Percentiles rank a stretch among this genome's conserved stretches.
phyloP scores from a whole-genome alignment of 2,797 vertebrate genomes.

The Neosilurus mollespiculum region DNA sequence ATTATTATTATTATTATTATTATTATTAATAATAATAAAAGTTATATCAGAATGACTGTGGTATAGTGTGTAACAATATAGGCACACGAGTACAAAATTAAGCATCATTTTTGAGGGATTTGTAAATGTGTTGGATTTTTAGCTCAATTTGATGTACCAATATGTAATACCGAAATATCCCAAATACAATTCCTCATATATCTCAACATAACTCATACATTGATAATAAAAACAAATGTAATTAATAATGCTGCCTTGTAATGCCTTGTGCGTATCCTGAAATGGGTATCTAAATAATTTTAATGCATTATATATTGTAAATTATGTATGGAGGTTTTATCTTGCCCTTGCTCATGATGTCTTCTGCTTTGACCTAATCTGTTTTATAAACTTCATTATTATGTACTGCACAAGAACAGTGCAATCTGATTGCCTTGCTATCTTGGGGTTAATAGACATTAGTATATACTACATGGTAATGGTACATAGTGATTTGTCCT shows the following conservation, averaged over 20 bases:
- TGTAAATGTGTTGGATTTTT: not conserved
- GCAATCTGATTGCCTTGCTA: no score
- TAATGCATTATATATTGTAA: constrained; percentile 2
- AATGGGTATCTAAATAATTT: not conserved
- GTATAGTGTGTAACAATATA: not conserved
- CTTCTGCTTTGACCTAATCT: constrained; percentile 1
- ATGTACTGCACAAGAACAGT: no score
- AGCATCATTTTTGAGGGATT: not conserved
- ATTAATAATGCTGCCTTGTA: not conserved
- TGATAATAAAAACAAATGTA: not conserved
- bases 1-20: no score
- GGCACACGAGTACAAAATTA: not conserved
- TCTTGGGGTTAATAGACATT: no score
- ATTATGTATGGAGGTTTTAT: not conserved
- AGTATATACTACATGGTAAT: no score
- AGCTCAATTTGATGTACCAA: not conserved
- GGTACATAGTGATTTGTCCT: no score
- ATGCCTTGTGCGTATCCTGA: no score
- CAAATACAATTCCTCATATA: not conserved
- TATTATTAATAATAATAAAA: no score
- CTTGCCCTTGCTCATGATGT: not conserved
- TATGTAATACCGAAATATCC: not conserved
- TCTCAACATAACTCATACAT: not conserved
- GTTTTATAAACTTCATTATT: not conserved
- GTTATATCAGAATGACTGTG: not conserved